Evolutionary conservation across 92 coral and sea anemone species (phyloP), one percentile per base, ranked within the genome.

Genomic region (Palythoa caribaeorum): DNA sequence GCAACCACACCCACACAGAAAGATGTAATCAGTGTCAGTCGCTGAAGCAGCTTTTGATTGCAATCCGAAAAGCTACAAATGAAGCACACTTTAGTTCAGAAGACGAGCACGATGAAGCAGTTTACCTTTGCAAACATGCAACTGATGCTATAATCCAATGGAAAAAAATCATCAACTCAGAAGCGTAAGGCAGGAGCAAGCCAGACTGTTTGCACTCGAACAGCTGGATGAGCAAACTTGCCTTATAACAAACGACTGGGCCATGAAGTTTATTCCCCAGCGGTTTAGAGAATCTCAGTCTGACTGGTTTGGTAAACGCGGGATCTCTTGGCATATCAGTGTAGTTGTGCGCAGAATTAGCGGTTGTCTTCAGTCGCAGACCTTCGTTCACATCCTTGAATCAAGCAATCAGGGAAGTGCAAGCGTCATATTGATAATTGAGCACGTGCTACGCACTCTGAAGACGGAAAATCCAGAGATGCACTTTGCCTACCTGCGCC

Each of bases 101-200:
- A 55, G 89, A 76, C 53, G 89, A 87, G 52, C 74, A 63, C 68
- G 84, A 87, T 77, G 89, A 87, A 54, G 89, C 89, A 60, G 76
- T 77, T 16, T 77, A 87, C 80, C 86, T 88, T 38, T 88, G 40
- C 76, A 76, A 79, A 40, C 90, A 79, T 88, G 90, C 90, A 47
- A 38, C 73, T 21, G 60, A 80, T 66, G 87, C 91, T 35, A 88
- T 88, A 38, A 38, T 38, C 37, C 86, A 76, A 14, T 87, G 90
- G 90, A 87, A 87, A 87, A 87, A 13, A 38, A 79, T 75, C 86
- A 87, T 78, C 90, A 87, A n/a, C 28, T 62, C 5, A 47, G 85
- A 38, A 59, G 38, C 70, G 57, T 68, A 53, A 47, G 74, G 62
- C 71, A 80, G 51, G 85, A 62, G 40, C 74, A 80, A 80, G 74